phyloP scores from a whole-genome alignment of 2,888 invertebrate genomes.

The Leptarthrus brevirostris region DNA sequence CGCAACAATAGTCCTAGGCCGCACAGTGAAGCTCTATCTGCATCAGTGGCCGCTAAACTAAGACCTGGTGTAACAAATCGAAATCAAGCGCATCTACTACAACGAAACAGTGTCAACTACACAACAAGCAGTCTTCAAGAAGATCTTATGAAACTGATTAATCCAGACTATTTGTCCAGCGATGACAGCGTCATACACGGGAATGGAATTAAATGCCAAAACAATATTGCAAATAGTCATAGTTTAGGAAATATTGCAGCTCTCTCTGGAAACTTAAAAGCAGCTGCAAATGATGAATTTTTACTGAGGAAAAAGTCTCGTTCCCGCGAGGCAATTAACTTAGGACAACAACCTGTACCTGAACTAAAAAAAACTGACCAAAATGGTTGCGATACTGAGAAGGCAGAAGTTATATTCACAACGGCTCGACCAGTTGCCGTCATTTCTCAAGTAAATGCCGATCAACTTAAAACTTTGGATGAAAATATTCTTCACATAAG shows the following conservation, averaged over 20 bases:
- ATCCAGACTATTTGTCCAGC: conserved; percentile 75
- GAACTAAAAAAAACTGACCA: conserved; percentile 56
- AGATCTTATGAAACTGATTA: conserved; percentile 87
- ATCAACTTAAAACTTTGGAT: conserved; percentile 62
- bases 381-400: conserved; percentile 36
- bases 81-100: conserved; percentile 68
- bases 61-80: conserved; percentile 67
- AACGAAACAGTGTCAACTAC: conserved; percentile 58
- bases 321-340: conserved; percentile 59
- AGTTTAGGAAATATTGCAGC: conserved; percentile 58
- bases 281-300: conserved; percentile 55
- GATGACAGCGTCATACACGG: conserved; percentile 58
- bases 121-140: conserved; percentile 76
- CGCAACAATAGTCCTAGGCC: conserved; percentile 74
- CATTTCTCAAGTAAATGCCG: conserved; percentile 67
- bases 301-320: conserved; percentile 56
- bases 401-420: conserved; percentile 72
- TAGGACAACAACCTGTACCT: conserved; percentile 57
- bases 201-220: conserved; percentile 53
- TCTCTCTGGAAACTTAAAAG: conserved; percentile 52
- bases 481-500: conserved; percentile 56
- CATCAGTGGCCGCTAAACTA: conserved; percentile 62
- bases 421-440: conserved; percentile 76
- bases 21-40: conserved; percentile 68
- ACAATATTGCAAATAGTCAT: conserved; percentile 56